phyloP scores from a whole-genome alignment of 2,113 vertebrate genomes.

The Ceratotherium simum region DNA sequence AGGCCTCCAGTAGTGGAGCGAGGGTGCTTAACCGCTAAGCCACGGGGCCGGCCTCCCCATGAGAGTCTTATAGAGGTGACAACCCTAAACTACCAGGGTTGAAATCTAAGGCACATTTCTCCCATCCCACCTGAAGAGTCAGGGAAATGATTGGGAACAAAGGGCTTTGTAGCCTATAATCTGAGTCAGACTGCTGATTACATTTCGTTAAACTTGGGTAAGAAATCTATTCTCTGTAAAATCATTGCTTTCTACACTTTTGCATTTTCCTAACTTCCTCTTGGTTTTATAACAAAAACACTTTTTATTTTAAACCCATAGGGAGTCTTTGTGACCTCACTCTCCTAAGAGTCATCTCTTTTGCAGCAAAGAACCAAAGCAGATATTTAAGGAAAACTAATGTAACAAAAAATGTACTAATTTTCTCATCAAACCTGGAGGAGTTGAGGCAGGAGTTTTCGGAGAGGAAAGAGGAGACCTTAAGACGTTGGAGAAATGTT shows the following conservation, averaged over 20 bases:
- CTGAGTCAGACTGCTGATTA: neutral
- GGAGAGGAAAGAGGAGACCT: neutral
- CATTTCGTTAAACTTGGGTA: neutral
- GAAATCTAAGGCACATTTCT: neutral
- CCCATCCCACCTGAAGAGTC: neutral
- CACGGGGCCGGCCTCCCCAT: no score
- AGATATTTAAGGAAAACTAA: neutral
- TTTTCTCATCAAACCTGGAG: conserved; percentile 32
- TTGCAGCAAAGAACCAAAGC: neutral
- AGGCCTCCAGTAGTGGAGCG: no score
- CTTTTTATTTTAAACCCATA: neutral
- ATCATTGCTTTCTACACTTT: neutral
- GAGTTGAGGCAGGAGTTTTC: neutral
- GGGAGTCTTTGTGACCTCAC: neutral
- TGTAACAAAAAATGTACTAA: neutral
- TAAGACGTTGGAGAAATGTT: neutral
- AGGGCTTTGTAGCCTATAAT: neutral
- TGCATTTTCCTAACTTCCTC: neutral
- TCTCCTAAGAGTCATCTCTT: conserved; percentile 18
- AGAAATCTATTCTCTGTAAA: neutral
- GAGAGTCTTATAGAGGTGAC: neutral
- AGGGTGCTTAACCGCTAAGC: no score
- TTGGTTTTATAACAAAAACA: neutral
- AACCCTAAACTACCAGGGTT: neutral
- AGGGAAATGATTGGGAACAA: neutral